phyloP scores from a whole-genome alignment of 2,113 vertebrate species.

The Austrofundulus limnaeus region DNA sequence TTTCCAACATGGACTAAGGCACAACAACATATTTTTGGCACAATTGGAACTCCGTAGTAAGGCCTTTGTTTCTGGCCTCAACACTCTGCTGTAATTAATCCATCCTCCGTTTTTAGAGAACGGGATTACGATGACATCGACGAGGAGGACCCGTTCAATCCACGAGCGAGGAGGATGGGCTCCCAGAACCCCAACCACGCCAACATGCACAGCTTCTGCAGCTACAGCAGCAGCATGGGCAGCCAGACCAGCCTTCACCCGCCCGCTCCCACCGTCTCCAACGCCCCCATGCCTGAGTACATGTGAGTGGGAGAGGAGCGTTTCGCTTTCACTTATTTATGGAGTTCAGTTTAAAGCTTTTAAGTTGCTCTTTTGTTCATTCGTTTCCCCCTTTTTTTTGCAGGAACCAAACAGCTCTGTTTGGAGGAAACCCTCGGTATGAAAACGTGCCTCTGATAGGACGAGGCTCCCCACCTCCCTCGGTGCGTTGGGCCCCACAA shows the following conservation, averaged over 20 bases:
- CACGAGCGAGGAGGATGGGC: conserved; percentile 81
- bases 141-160: conserved; percentile 93
- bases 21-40: too few relatives aligned
- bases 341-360: neutral
- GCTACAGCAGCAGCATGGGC: conserved; percentile 95
- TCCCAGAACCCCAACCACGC: conserved; percentile 78
- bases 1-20: too few relatives aligned
- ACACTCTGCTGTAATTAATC: neutral
- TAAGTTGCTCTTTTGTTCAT: neutral
- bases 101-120: conserved; percentile 72
- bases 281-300: conserved; percentile 89
- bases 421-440: conserved; percentile 91
- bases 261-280: conserved; percentile 80
- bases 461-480: conserved; percentile 94
- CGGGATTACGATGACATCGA: conserved; percentile 91
- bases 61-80: neutral
- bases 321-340: neutral
- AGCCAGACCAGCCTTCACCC: conserved; percentile 94
- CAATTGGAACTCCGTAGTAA: too few relatives aligned
- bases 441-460: conserved; percentile 96
- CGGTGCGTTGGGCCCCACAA: conserved; percentile 81
- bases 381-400: neutral
- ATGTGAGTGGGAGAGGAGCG: conserved; percentile 79
- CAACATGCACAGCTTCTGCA: conserved; percentile 94
- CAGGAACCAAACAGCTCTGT: conserved; percentile 92